Percentiles rank a stretch among this genome's conserved stretches.
Evolutionary conservation across 2,113 vertebrate genomes (phyloP).

Genomic region (Psophia crepitans): DNA sequence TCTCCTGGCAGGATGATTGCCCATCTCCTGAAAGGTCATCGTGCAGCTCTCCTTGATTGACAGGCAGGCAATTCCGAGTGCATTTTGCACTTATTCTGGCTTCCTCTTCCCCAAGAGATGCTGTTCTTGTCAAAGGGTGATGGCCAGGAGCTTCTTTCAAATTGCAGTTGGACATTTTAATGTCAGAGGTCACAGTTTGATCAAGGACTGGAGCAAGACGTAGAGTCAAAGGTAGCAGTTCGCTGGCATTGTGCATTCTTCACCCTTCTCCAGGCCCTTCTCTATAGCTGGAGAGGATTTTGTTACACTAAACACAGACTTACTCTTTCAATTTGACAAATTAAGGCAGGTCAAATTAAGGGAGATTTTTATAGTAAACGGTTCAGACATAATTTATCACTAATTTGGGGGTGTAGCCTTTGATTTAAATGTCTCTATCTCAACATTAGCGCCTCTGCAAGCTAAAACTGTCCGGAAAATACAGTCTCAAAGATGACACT

Average conservation of each 20-base stretch:
- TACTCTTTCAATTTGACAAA: background rate
- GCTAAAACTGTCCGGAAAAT: background rate
- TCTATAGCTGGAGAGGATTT: background rate
- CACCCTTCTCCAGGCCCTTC: background rate
- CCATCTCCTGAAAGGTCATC: background rate
- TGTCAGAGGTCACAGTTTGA: background rate
- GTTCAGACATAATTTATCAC: background rate
- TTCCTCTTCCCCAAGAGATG: background rate
- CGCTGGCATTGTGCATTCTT: background rate
- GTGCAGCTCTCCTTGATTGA: background rate
- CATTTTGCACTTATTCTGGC: background rate
- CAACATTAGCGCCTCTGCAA: background rate
- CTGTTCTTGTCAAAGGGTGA: background rate
- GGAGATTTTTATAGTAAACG: background rate
- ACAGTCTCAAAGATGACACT: background rate
- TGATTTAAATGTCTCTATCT: background rate
- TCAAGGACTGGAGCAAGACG: background rate
- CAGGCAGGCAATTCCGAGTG: background rate
- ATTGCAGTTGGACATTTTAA: background rate
- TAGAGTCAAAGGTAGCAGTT: background rate
- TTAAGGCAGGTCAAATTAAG: background rate
- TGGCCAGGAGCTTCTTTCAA: background rate
- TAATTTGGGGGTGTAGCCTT: background rate
- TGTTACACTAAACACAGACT: background rate
- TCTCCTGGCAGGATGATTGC: background rate